phyloP scores from a whole-genome alignment of 2,888 invertebrate species.

The Pristionchus exspectatus region DNA sequence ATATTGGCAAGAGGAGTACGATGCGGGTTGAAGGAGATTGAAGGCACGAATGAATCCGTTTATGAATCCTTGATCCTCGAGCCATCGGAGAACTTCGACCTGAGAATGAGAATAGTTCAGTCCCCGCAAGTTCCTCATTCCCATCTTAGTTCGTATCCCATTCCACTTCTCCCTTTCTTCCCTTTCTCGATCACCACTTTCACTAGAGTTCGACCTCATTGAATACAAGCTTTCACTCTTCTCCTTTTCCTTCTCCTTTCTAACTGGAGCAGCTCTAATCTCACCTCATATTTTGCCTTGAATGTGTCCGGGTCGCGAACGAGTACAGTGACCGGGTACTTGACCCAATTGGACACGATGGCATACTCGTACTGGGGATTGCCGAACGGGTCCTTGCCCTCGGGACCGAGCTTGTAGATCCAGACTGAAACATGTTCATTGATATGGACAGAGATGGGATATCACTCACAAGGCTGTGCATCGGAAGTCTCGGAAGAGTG shows the following conservation, averaged over 20 bases:
- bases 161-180: conserved; percentile 45
- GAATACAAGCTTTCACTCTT: conserved; percentile 12
- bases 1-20: conserved; percentile 78
- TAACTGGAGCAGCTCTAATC: conserved; percentile 37
- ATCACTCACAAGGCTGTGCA: conserved; percentile 76
- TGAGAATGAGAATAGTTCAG: not conserved
- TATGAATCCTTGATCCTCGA: conserved; percentile 78
- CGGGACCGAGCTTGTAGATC: conserved; percentile 79
- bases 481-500: conserved; percentile 78
- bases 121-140: conserved; percentile 5
- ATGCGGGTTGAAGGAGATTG: conserved; percentile 78
- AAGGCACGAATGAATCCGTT: conserved; percentile 79
- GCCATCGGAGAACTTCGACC: conserved; percentile 70
- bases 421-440: conserved; percentile 74
- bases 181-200: not conserved
- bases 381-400: conserved; percentile 79
- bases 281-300: conserved; percentile 76
- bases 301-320: conserved; percentile 79
- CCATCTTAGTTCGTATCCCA: not conserved
- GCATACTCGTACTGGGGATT: conserved; percentile 79
- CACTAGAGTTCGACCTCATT: conserved; percentile 51
- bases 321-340: conserved; percentile 79
- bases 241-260: not conserved
- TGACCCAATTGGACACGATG: conserved; percentile 79
- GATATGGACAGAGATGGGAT: not conserved